Conservation (phyloP, 2,113 vertebrate species). For the Solenodon paradoxus region DNA sequence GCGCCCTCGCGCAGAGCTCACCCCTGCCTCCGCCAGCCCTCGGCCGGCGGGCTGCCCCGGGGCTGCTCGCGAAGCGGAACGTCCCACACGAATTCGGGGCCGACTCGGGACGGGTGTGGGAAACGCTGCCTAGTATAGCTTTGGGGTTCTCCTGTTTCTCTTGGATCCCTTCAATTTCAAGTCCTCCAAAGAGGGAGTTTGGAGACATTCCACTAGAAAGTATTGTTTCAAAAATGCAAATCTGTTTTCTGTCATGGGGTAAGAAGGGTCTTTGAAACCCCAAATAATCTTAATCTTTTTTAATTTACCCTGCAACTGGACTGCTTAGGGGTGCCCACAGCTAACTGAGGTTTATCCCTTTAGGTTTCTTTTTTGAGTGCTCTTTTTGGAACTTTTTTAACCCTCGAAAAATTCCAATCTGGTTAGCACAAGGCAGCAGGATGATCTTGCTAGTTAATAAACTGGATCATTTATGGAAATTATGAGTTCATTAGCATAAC, state of each 20-base stretch:
- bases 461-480: conserved; percentile 13
- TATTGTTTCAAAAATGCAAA: neutral
- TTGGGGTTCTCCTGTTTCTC: neutral
- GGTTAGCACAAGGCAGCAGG: neutral
- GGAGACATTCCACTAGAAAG: neutral
- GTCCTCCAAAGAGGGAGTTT: neutral
- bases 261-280: conserved; percentile 8
- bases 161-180: neutral
- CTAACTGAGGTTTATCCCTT: neutral
- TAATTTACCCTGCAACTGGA: neutral
- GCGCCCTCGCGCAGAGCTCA: conserved; percentile 44
- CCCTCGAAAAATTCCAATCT: neutral
- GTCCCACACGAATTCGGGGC: neutral
- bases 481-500: conserved; percentile 41
- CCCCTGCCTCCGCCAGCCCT: neutral
- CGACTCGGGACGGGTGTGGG: neutral
- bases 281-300: neutral
- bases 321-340: neutral
- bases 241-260: neutral
- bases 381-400: conserved; percentile 9
- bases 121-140: neutral
- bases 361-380: neutral
- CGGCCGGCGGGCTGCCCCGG: neutral
- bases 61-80: neutral
- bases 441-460: conserved; percentile 20